These are phyloP conservation scores for Papilio aristodemus DNA, from an alignment of 1,140 invertebrate genomes.

Conservation along the genomic window DNA sequence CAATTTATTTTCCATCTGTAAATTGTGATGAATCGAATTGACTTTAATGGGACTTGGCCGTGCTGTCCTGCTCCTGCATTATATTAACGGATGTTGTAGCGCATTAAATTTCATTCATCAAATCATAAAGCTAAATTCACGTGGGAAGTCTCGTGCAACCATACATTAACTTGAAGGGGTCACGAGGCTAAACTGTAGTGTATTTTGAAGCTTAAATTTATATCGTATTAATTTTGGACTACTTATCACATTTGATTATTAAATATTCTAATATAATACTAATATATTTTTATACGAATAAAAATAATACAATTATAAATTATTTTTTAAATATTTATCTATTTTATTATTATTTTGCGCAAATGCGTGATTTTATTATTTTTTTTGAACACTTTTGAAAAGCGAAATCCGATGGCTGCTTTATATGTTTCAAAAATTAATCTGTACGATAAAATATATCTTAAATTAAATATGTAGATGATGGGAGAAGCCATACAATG, in stretches of 20 bases:
- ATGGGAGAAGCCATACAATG: too few species aligned
- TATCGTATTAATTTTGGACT: background rate
- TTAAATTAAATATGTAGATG: too few species aligned
- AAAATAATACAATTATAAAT: too few species aligned
- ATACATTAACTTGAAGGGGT: slow-evolving; percentile 32
- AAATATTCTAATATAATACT: too few species aligned
- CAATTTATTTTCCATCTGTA: too few species aligned
- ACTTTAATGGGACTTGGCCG: background rate
- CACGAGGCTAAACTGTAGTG: background rate
- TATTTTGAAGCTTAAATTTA: background rate
- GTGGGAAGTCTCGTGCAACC: slow-evolving; percentile 36
- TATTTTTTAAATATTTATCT: too few species aligned
- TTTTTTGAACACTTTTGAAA: background rate
- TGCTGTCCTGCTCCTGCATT: background rate
- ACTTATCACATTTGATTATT: too few species aligned
- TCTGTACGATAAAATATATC: too few species aligned
- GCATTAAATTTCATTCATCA: slow-evolving; percentile 54
- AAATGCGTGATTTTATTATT: background rate
- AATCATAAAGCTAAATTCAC: slow-evolving; percentile 47
- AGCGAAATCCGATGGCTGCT: too few species aligned
- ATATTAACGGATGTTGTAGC: slow-evolving; percentile 31
- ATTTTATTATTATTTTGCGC: background rate
- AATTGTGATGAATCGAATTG: background rate
- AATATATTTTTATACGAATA: too few species aligned
- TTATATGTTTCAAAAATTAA: too few species aligned